Conservation (phyloP, 2,797 vertebrate genomes). For the Hylomyscus alleni region DNA sequence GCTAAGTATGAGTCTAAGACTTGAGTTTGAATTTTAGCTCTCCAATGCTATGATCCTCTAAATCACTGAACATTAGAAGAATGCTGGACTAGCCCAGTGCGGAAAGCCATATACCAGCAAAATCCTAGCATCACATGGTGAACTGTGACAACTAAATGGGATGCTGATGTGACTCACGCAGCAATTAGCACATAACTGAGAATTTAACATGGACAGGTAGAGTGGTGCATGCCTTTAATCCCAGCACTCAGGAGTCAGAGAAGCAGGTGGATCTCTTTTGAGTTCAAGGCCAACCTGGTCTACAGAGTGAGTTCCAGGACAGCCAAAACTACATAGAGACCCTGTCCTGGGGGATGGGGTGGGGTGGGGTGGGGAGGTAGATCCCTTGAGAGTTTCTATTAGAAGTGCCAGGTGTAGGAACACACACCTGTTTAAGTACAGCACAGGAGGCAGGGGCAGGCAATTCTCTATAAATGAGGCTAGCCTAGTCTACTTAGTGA, state of each 20-base stretch:
- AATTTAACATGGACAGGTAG: conserved; percentile 23
- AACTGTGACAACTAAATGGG: not conserved
- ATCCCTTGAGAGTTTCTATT: not conserved
- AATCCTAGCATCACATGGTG: not conserved
- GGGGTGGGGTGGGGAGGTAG: too few relatives aligned
- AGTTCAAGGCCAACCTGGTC: not conserved
- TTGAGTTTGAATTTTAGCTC: not conserved
- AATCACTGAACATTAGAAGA: not conserved
- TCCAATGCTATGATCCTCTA: not conserved
- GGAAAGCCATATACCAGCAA: not conserved
- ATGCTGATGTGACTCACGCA: not conserved
- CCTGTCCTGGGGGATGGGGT: too few relatives aligned
- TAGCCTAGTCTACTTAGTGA: not conserved
- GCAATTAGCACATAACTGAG: conserved; percentile 13
- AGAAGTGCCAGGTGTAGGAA: not conserved
- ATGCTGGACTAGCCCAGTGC: not conserved
- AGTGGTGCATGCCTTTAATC: not conserved
- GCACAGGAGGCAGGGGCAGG: not conserved
- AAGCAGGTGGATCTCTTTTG: not conserved
- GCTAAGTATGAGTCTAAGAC: not conserved
- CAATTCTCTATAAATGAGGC: not conserved
- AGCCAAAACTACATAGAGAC: not conserved
- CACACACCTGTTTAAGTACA: not conserved
- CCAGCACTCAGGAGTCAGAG: not conserved
- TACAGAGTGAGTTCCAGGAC: not conserved